Evolutionary conservation across 1,140 invertebrate species (phyloP).

Genomic region (Hetaerina americana): DNA sequence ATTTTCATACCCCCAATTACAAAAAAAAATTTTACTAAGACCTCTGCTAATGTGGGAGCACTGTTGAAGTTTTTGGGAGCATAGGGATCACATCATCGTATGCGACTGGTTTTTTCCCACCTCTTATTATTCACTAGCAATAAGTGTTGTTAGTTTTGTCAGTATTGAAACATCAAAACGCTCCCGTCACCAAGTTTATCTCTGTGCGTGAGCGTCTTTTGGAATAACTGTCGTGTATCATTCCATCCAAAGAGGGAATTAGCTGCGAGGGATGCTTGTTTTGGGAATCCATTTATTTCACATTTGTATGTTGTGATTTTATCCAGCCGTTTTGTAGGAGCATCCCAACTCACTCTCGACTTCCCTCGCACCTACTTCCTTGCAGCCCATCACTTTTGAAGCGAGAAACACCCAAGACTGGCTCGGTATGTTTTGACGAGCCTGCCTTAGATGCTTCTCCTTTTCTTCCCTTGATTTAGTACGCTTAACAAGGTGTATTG

Average conservation of each 20-base stretch:
- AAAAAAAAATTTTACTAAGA: constrained; percentile 9
- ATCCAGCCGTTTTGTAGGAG: constrained; percentile 1
- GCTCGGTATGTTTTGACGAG: constrained; percentile 2
- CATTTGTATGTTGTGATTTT: constrained; percentile 1
- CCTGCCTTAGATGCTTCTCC: constrained; percentile 9
- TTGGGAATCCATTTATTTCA: constrained; percentile 2
- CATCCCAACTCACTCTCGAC: background rate
- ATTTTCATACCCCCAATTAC: constrained; percentile 8
- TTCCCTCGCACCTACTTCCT: background rate
- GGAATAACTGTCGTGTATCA: constrained; percentile 15
- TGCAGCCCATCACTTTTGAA: constrained; percentile 8
- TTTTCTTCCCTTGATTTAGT: constrained; percentile 18
- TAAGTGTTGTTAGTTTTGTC: constrained; percentile 17
- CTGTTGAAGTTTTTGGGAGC: background rate
- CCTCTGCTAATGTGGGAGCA: constrained; percentile 5
- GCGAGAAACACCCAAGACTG: constrained; percentile 9
- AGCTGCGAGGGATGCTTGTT: background rate
- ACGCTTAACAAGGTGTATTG: constrained; percentile 13
- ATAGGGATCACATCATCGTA: background rate
- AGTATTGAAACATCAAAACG: constrained; percentile 13
- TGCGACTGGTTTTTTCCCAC: constrained; percentile 11
- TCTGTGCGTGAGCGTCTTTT: constrained; percentile 3
- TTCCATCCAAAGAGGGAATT: constrained; percentile 15
- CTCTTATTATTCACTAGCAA: constrained; percentile 18
- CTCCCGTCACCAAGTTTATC: constrained; percentile 9